Conservation (phyloP, 2,113 vertebrate genomes). For the Echinops telfairi region DNA sequence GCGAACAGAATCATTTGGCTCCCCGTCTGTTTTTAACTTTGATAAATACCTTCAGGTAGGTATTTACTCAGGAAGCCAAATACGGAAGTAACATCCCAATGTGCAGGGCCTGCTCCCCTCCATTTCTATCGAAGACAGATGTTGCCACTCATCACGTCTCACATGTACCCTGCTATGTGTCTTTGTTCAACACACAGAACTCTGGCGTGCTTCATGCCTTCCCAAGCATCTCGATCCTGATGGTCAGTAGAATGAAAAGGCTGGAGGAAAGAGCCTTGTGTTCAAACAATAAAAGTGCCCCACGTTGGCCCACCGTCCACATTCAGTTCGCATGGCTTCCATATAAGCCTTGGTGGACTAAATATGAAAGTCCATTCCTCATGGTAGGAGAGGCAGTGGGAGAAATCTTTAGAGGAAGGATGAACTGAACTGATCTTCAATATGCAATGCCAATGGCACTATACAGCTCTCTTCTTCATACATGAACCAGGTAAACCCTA, state of each 20-base stretch:
- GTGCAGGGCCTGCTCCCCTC: accelerated
- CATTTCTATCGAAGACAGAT: not conserved
- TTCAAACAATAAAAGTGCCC: too few relatives aligned
- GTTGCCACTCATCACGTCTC: not conserved
- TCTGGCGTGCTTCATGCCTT: not conserved
- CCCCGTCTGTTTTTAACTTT: not conserved
- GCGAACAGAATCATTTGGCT: not conserved
- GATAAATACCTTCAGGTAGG: too few relatives aligned
- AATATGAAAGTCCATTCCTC: not conserved
- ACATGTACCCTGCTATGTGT: not conserved
- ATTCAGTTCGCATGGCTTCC: not conserved
- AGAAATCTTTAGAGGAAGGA: not conserved
- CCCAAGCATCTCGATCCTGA: not conserved
- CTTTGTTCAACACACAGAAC: not conserved
- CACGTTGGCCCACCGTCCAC: not conserved
- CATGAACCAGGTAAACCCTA: too few relatives aligned
- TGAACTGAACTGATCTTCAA: not conserved
- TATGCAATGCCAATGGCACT: not conserved
- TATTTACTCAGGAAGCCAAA: not conserved
- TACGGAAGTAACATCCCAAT: not conserved
- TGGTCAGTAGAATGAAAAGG: not conserved
- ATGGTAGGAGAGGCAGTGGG: accelerated
- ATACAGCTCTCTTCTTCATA: not conserved
- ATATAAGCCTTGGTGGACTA: not conserved
- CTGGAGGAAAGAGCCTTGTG: too few relatives aligned